phyloP scores from a whole-genome alignment of 2,113 vertebrate genomes.

The Eurystomus gularis region DNA sequence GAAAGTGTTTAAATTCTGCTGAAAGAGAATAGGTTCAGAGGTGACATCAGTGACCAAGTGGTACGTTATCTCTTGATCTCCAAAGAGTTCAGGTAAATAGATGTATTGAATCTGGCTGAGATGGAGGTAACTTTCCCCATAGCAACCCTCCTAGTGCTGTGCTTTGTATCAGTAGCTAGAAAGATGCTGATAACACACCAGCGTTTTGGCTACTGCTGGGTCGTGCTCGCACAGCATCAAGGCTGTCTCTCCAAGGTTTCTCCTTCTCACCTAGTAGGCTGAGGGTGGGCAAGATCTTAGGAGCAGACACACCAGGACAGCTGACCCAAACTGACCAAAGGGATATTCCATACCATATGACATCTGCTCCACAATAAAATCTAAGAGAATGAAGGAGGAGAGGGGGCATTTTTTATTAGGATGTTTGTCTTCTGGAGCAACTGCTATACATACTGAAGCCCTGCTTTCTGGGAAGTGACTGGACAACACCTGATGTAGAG shows the following conservation, averaged over 20 bases:
- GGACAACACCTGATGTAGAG: background rate
- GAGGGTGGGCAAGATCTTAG: background rate
- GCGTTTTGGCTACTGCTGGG: background rate
- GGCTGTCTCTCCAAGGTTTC: background rate
- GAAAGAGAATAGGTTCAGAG: background rate
- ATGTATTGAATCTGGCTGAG: background rate
- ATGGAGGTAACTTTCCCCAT: background rate
- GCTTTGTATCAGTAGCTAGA: background rate
- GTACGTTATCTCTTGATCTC: background rate
- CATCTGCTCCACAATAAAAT: background rate
- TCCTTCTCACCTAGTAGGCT: background rate
- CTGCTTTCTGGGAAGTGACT: background rate
- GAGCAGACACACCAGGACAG: background rate
- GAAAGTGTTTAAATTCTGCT: background rate
- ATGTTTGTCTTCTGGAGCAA: background rate
- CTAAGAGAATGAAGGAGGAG: background rate
- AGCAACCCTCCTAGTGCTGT: background rate
- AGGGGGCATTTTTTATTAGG: background rate
- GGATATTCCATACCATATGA: background rate
- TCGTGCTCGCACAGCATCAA: background rate
- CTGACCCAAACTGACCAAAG: background rate
- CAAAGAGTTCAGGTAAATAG: background rate
- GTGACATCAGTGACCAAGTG: background rate
- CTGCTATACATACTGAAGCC: accelerated
- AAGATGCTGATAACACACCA: background rate